Conservation (phyloP, 2,113 vertebrate genomes). For the Nesogale talazaci region DNA sequence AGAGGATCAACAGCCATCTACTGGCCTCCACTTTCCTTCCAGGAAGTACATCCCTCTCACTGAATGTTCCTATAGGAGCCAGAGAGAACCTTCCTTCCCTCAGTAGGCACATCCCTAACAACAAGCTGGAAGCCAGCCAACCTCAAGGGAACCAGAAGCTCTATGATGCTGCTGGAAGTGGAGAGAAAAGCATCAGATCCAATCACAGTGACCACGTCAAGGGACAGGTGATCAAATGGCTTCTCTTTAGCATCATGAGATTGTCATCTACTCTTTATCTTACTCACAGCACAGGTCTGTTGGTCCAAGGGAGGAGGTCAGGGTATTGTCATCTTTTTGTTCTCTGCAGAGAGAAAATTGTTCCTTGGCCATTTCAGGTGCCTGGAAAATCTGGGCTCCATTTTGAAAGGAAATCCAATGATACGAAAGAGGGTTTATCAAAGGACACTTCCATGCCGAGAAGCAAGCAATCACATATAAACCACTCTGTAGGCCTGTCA, state of each 20-base stretch:
- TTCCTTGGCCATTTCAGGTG: neutral
- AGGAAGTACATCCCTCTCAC: neutral
- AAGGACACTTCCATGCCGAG: neutral
- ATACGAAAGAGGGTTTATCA: neutral
- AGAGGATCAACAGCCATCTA: neutral
- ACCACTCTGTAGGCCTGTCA: neutral
- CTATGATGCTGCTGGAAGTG: neutral
- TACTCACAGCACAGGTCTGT: neutral
- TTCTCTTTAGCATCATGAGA: slow-evolving; percentile 25
- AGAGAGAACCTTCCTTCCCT: neutral
- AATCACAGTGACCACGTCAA: neutral
- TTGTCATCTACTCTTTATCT: neutral
- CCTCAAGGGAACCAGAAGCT: neutral
- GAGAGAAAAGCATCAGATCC: slow-evolving; percentile 1
- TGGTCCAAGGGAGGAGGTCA: neutral
- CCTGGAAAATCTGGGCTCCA: neutral
- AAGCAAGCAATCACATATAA: neutral
- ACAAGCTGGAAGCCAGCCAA: neutral
- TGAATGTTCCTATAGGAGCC: neutral
- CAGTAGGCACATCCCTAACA: neutral
- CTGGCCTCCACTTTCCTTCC: neutral
- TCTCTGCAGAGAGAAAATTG: neutral
- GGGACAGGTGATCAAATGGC: neutral
- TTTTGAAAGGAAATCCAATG: neutral
- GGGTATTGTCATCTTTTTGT: neutral